phyloP scores from a whole-genome alignment of 1,140 invertebrate genomes.

The Aradophagus sp. region DNA sequence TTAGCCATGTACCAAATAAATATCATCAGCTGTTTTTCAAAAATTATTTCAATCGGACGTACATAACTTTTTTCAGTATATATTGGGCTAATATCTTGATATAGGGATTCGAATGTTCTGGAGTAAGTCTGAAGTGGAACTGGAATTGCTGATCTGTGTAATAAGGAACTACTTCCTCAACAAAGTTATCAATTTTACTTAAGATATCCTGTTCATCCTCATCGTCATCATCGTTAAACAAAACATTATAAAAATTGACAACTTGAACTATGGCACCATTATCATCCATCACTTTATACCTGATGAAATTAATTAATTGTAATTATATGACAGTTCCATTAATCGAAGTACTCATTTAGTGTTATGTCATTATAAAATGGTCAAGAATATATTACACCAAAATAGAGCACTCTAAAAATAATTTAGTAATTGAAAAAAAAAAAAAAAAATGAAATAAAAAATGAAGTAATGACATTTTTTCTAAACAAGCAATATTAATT shows the following conservation, averaged over 20 bases:
- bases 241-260: slow-evolving; percentile 10
- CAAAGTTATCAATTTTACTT: slow-evolving; percentile 24
- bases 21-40: slow-evolving; percentile 27
- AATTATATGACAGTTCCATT: no score
- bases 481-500: no score
- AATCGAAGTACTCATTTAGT: no score
- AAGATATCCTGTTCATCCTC: slow-evolving; percentile 11
- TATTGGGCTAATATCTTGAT: slow-evolving; percentile 3
- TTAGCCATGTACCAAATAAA: slow-evolving; percentile 26
- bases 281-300: no score
- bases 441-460: no score
- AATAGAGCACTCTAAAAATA: no score
- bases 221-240: slow-evolving; percentile 19
- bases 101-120: slow-evolving; percentile 20
- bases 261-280: slow-evolving; percentile 7
- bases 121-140: slow-evolving; percentile 8
- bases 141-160: slow-evolving; percentile 17
- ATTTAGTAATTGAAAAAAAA: no score
- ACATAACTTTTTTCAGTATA: slow-evolving; percentile 9
- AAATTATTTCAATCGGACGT: slow-evolving; percentile 5
- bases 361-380: no score
- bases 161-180: slow-evolving; percentile 21
- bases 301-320: no score
- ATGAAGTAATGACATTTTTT: no score
- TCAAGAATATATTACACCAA: no score